Conservation (phyloP, 2,797 vertebrate species). For the Chromobotia macracanthus region DNA sequence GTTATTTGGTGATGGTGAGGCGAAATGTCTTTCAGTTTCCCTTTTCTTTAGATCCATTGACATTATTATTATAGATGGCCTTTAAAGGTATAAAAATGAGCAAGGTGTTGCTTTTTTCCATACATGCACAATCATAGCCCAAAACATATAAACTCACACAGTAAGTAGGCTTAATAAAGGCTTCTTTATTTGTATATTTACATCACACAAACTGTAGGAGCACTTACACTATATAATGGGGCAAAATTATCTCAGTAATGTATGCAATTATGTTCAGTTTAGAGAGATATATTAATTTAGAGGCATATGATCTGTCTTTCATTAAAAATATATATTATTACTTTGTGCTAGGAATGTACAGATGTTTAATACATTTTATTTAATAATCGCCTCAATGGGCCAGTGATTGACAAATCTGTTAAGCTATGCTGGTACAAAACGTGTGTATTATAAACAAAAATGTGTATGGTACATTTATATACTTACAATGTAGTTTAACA, state of each 20-base stretch:
- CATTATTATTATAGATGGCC: conserved; percentile 34
- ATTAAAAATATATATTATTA: neutral
- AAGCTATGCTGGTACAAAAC: neutral
- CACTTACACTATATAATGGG: too few species aligned
- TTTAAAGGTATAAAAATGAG: conserved; percentile 42
- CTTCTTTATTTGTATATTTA: conserved; percentile 16
- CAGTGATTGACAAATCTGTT: neutral
- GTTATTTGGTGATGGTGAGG: conserved; percentile 40
- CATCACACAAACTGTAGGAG: neutral
- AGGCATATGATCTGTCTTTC: neutral
- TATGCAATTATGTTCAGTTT: neutral
- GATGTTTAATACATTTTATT: neutral
- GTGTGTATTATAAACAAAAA: neutral
- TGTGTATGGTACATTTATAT: too few species aligned
- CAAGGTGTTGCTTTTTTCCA: neutral
- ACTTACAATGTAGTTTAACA: neutral
- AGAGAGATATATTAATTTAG: neutral
- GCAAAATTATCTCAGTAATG: too few species aligned
- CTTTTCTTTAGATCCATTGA: conserved; percentile 32
- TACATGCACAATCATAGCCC: neutral
- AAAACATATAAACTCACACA: neutral
- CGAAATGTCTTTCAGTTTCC: conserved; percentile 41
- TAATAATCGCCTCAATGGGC: neutral
- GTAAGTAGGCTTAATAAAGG: too few species aligned
- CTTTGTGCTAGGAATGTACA: neutral